Evolutionary conservation across 2,888 invertebrate genomes (phyloP).

Genomic region (Habrosyne pyritoides): DNA sequence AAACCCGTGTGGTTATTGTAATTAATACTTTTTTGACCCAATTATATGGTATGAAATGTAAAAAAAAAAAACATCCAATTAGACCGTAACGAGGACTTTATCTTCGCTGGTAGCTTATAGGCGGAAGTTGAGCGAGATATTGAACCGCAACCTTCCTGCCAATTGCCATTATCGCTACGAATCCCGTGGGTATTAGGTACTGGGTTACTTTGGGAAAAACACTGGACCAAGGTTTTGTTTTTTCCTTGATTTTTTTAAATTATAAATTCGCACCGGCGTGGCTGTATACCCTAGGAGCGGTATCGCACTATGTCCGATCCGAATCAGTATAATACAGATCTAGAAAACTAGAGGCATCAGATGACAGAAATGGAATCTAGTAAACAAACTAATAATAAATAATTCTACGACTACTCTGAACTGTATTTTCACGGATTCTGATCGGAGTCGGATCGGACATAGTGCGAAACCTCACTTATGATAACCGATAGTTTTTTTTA

Average conservation of each 20-base stretch:
- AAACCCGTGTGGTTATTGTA: slow-evolving; percentile 1
- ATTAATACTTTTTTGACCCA: slow-evolving; percentile 6
- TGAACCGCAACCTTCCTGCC: slow-evolving; percentile 37
- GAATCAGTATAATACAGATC: too few species aligned
- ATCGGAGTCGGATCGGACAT: too few species aligned
- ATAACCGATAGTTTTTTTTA: too few species aligned
- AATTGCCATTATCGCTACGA: slow-evolving; percentile 19
- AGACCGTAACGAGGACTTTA: slow-evolving; percentile 8
- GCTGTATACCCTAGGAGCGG: too few species aligned
- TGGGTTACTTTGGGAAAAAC: neutral
- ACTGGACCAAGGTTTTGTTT: neutral
- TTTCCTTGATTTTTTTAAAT: slow-evolving; percentile 1
- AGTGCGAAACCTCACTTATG: too few species aligned
- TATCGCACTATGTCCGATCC: too few species aligned
- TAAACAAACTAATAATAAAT: too few species aligned
- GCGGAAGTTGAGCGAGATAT: slow-evolving; percentile 29
- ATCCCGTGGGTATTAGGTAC: slow-evolving; percentile 20
- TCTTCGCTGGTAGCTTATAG: slow-evolving; percentile 22
- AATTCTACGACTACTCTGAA: too few species aligned
- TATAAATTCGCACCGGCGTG: too few species aligned
- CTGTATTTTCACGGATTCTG: too few species aligned
- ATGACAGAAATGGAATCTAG: too few species aligned
- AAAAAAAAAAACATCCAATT: slow-evolving; percentile 8
- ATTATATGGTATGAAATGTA: neutral
- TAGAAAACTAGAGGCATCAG: too few species aligned